Percentiles rank a stretch among this genome's conserved stretches.
These are phyloP conservation scores for Lysiphlebus fabarum DNA, from an alignment of 1,140 invertebrate genomes.

Conservation along the genomic window DNA sequence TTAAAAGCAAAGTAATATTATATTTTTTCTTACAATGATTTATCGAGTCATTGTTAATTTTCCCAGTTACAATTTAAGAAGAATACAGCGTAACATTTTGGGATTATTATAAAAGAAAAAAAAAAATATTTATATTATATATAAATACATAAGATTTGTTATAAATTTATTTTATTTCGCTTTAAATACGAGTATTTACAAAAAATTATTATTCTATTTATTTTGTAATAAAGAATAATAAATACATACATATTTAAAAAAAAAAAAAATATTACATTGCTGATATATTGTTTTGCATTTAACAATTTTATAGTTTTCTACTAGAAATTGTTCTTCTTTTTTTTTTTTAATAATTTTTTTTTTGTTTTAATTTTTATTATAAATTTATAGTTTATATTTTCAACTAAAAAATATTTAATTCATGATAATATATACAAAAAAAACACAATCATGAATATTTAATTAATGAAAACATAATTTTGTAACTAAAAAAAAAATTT, in stretches of 20 bases:
- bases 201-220: too few relatives aligned
- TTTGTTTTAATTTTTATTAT: not conserved
- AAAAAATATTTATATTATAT: constrained; percentile 8
- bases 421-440: too few relatives aligned
- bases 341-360: not conserved
- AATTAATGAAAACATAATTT: too few relatives aligned
- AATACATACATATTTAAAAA: too few relatives aligned
- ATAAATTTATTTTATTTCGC: constrained; percentile 3
- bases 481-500: too few relatives aligned
- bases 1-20: constrained; percentile 11
- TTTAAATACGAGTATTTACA: not conserved
- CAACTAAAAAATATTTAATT: too few relatives aligned
- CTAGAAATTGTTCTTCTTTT: not conserved
- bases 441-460: too few relatives aligned
- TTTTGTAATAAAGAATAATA: too few relatives aligned
- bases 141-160: constrained; percentile 1
- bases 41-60: constrained; percentile 3
- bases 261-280: too few relatives aligned
- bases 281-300: too few relatives aligned
- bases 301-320: not conserved
- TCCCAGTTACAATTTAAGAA: constrained; percentile 31
- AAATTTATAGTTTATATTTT: not conserved
- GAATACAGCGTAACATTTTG: constrained; percentile 27
- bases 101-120: constrained; percentile 19
- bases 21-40: not conserved